Conservation (phyloP, 2,888 invertebrate genomes). For the Erpobdella octoculata region DNA sequence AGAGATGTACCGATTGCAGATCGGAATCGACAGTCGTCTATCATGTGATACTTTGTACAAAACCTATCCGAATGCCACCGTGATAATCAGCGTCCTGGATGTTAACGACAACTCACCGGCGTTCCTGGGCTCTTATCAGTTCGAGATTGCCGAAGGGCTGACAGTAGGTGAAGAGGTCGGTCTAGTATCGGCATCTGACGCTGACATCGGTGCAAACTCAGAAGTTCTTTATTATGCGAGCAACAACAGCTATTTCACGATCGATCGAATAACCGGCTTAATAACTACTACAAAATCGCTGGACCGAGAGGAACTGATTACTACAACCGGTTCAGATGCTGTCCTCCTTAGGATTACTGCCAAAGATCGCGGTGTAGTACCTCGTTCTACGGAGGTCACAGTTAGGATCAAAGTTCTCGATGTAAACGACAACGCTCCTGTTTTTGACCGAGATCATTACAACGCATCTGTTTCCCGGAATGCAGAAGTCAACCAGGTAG, state of each 20-base stretch:
- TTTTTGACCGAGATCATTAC: background rate
- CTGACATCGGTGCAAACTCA: constrained; percentile 76
- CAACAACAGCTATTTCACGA: constrained; percentile 62
- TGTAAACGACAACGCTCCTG: constrained; percentile 35
- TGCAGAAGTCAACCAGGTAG: background rate
- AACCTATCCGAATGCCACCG: constrained; percentile 56
- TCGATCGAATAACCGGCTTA: constrained; percentile 88
- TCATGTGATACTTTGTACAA: constrained; percentile 8
- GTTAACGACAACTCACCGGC: constrained; percentile 51
- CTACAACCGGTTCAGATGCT: constrained; percentile 38
- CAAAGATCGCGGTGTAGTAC: constrained; percentile 59
- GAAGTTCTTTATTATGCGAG: constrained; percentile 73
- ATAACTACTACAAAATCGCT: constrained; percentile 71
- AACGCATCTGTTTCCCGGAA: background rate
- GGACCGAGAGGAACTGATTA: constrained; percentile 45
- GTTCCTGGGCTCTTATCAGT: constrained; percentile 60
- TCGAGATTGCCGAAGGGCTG: constrained; percentile 44
- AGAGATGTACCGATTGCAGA: constrained; percentile 81
- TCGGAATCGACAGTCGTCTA: constrained; percentile 63
- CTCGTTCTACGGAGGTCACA: constrained; percentile 31
- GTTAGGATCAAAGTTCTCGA: constrained; percentile 31
- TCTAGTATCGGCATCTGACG: constrained; percentile 61
- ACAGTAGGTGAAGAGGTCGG: constrained; percentile 43
- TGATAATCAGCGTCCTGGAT: constrained; percentile 71
- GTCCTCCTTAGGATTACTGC: constrained; percentile 42